A percentile compares a stretch with the other conserved stretches of the same genome.
These are phyloP conservation scores for Oreochromis mossambicus DNA, from an alignment of 2,797 vertebrate genomes.

Conservation along the genomic window DNA sequence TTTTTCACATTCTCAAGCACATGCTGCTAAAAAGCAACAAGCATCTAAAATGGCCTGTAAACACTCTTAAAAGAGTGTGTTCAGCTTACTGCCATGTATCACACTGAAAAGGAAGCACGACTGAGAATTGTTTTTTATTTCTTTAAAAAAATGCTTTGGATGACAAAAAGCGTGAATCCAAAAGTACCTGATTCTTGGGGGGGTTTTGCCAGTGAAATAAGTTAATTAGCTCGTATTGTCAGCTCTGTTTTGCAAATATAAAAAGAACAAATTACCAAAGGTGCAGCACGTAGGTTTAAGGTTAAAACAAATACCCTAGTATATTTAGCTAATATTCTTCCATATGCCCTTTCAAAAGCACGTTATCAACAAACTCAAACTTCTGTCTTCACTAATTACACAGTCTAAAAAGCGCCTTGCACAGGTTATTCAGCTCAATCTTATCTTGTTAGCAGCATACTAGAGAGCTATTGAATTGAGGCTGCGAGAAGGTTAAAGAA, in stretches of 20 bases:
- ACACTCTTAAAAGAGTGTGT: background rate
- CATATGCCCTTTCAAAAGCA: background rate
- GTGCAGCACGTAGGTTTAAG: background rate
- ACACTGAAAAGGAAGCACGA: background rate
- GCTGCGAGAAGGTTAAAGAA: slow-evolving; percentile 18
- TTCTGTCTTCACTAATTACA: slow-evolving; percentile 11
- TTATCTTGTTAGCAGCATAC: slow-evolving; percentile 17
- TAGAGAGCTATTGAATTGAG: slow-evolving; percentile 34
- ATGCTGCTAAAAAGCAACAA: background rate
- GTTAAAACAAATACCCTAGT: background rate
- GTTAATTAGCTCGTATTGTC: background rate
- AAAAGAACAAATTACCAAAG: background rate
- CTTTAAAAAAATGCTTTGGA: background rate
- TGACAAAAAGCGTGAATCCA: background rate
- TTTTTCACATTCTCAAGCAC: background rate
- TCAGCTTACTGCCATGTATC: background rate
- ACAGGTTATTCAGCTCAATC: slow-evolving; percentile 18
- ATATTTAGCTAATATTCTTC: background rate
- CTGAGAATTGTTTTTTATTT: background rate
- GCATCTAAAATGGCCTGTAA: background rate
- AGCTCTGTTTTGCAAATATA: background rate
- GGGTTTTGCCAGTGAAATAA: background rate
- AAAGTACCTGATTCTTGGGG: rapidly evolving
- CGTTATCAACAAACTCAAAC: slow-evolving; percentile 4
- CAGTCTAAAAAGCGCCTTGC: background rate